Evolutionary conservation across 2,888 invertebrate species (phyloP).

Genomic region (Gibbula magus): DNA sequence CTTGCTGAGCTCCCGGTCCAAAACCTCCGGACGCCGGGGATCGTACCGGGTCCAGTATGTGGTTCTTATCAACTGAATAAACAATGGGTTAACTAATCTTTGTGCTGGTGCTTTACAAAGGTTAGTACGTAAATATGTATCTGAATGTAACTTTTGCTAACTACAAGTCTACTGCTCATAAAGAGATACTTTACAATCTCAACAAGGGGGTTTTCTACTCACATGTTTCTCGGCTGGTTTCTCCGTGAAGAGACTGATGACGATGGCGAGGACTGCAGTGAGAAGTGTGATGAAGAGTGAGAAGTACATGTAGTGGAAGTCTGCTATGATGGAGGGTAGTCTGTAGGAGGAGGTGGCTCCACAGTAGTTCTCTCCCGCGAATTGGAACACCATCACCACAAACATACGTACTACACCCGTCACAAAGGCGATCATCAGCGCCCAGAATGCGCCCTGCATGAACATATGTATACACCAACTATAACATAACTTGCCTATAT

Average conservation of each 20-base stretch:
- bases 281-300: slow-evolving; percentile 76
- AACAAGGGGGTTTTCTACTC: too few relatives aligned
- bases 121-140: too few relatives aligned
- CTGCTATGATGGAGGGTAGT: slow-evolving; percentile 58
- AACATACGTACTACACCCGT: slow-evolving; percentile 75
- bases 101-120: too few relatives aligned
- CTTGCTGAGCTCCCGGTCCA: slow-evolving; percentile 1
- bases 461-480: not conserved
- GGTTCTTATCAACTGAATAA: not conserved
- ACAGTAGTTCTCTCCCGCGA: slow-evolving; percentile 63
- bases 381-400: slow-evolving; percentile 74
- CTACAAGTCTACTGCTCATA: too few relatives aligned
- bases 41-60: slow-evolving; percentile 25
- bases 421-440: slow-evolving; percentile 75
- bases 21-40: not conserved
- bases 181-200: too few relatives aligned
- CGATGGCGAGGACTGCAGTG: slow-evolving; percentile 71
- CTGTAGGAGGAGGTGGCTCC: slow-evolving; percentile 46
- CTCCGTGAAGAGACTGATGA: slow-evolving; percentile 75
- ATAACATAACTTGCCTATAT: too few relatives aligned
- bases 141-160: too few relatives aligned
- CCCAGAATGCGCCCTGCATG: slow-evolving; percentile 76
- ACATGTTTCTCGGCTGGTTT: slow-evolving; percentile 74
- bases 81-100: too few relatives aligned
- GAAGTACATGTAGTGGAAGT: slow-evolving; percentile 76